Evolutionary conservation across 2,888 invertebrate species (phyloP).

Genomic region (Desoria tigrina): DNA sequence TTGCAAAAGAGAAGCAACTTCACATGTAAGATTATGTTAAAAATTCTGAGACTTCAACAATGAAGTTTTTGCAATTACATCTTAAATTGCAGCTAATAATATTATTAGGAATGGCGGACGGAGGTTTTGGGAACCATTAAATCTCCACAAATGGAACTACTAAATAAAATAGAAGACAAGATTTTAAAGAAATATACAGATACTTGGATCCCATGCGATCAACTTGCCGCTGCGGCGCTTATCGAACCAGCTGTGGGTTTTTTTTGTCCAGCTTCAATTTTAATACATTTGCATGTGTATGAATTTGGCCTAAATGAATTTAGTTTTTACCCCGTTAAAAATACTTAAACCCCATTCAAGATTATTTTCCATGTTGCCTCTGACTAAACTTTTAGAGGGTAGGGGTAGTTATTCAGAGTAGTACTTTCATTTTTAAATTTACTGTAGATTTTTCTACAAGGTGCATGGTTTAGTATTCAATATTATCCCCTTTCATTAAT

Average conservation of each 20-base stretch:
- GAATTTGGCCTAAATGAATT: too few species aligned
- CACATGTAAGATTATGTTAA: background rate
- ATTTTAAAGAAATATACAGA: constrained; percentile 20
- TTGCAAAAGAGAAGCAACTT: constrained; percentile 27
- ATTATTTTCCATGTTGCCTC: too few species aligned
- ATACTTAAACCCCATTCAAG: too few species aligned
- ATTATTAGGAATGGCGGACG: constrained; percentile 52
- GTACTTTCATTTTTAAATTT: too few species aligned
- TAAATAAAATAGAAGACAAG: constrained; percentile 50
- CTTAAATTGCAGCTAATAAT: background rate
- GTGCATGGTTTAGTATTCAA: too few species aligned
- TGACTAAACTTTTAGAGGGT: too few species aligned
- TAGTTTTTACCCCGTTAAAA: too few species aligned
- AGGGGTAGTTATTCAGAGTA: too few species aligned
- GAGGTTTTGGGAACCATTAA: constrained; percentile 45
- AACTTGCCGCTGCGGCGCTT: constrained; percentile 56
- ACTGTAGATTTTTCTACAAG: too few species aligned
- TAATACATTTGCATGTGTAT: too few species aligned
- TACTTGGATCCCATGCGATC: constrained; percentile 54
- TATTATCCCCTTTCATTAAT: too few species aligned
- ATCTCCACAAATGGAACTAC: constrained; percentile 42
- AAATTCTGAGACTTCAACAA: background rate
- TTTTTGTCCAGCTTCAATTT: too few species aligned
- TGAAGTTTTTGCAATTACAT: background rate
- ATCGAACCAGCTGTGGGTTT: constrained; percentile 51